Conservation (phyloP, 2,888 invertebrate genomes). For the Callimorpha dominula region DNA sequence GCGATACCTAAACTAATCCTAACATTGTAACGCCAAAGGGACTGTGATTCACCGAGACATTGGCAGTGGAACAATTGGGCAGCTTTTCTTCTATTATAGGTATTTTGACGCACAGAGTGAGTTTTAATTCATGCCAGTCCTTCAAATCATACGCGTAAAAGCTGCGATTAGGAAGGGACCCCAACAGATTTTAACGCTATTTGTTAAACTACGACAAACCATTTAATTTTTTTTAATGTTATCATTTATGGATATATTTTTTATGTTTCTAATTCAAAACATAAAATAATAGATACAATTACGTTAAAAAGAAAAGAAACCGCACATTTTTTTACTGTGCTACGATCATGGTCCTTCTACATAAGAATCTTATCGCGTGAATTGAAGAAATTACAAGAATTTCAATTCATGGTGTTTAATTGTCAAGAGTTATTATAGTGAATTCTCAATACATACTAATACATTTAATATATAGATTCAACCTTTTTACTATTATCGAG, state of each 20-base stretch:
- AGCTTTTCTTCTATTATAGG: background rate
- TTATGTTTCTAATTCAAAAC: too few species aligned
- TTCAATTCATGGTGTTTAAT: background rate
- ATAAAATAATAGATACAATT: too few species aligned
- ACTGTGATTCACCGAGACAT: constrained; percentile 43
- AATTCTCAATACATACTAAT: background rate
- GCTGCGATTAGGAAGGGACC: background rate
- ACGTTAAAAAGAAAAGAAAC: too few species aligned
- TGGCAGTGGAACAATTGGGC: constrained; percentile 25
- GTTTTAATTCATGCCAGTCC: background rate
- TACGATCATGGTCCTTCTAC: background rate
- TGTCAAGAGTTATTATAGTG: background rate
- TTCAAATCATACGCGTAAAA: background rate
- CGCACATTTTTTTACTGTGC: background rate
- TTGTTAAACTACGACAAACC: too few species aligned
- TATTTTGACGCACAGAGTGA: constrained; percentile 3
- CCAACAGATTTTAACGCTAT: too few species aligned
- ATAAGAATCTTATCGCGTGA: background rate
- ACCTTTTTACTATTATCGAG: constrained; percentile 4
- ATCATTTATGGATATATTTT: too few species aligned
- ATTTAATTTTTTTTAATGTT: too few species aligned
- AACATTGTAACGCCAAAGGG: constrained; percentile 49
- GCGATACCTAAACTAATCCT: constrained; percentile 80
- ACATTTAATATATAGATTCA: background rate
- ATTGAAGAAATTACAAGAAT: background rate